phyloP scores from a whole-genome alignment of 2,113 vertebrate species.

The Pseudorasbora parva region DNA sequence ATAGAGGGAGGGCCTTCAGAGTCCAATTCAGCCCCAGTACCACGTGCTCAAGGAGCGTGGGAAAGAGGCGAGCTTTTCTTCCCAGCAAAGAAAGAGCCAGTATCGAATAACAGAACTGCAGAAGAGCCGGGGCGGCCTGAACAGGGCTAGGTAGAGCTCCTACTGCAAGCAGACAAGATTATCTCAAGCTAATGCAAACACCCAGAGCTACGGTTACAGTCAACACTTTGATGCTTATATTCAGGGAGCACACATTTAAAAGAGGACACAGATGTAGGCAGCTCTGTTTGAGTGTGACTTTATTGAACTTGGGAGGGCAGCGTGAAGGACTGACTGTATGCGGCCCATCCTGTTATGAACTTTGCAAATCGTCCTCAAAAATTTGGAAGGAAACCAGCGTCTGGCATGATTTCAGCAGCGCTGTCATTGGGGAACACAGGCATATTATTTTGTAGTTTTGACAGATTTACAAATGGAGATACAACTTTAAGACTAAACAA shows the following conservation, averaged over 20 bases:
- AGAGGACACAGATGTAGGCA: not conserved
- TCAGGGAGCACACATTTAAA: constrained; percentile 24
- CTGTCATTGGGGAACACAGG: constrained; percentile 10
- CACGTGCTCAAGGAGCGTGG: constrained; percentile 97
- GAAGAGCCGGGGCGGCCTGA: constrained; percentile 51
- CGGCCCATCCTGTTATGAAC: constrained; percentile 50
- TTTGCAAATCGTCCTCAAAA: constrained; percentile 39
- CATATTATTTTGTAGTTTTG: constrained; percentile 13
- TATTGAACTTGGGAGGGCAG: constrained; percentile 11
- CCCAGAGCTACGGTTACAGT: constrained; percentile 48
- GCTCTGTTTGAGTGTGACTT: constrained; percentile 10
- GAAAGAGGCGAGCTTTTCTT: constrained; percentile 98
- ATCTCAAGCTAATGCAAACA: constrained; percentile 48
- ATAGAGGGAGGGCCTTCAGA: constrained; percentile 80
- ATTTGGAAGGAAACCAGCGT: not conserved
- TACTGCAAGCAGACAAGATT: constrained; percentile 65
- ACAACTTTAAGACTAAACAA: constrained; percentile 33
- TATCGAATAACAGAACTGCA: constrained; percentile 82
- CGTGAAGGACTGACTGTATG: constrained; percentile 26
- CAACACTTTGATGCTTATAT: constrained; percentile 43
- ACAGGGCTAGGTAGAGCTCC: constrained; percentile 53
- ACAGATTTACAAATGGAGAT: constrained; percentile 37
- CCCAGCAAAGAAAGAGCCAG: constrained; percentile 89
- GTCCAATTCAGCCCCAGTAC: constrained; percentile 88
- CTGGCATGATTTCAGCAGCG: not conserved